phyloP scores from a whole-genome alignment of 2,888 invertebrate species.

The Mythimna impura region DNA sequence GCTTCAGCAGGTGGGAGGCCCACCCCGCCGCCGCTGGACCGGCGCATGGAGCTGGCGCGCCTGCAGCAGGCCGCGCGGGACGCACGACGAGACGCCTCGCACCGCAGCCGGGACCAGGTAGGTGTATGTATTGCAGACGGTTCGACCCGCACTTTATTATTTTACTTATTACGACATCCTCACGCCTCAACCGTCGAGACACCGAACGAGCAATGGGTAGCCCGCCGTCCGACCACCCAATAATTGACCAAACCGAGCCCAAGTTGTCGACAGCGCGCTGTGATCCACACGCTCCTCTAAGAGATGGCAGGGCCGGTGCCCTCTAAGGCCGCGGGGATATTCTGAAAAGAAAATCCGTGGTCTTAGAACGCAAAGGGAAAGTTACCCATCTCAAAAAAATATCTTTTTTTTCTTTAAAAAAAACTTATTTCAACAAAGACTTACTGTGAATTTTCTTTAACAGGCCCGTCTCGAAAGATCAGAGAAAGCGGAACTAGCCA shows the following conservation, averaged over 20 bases:
- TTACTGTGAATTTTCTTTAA: slow-evolving; percentile 56
- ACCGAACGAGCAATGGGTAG: no score
- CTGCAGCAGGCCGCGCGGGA: slow-evolving; percentile 94
- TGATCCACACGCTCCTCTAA: no score
- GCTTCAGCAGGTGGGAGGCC: slow-evolving; percentile 85
- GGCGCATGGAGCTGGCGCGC: slow-evolving; percentile 93
- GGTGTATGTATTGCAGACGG: slow-evolving; percentile 32
- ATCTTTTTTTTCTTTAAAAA: no score
- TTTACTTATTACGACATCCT: neutral
- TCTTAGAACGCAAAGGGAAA: no score
- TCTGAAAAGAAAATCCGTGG: no score
- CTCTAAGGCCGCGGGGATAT: no score
- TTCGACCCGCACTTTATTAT: neutral
- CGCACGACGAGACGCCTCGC: slow-evolving; percentile 92
- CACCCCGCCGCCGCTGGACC: slow-evolving; percentile 93
- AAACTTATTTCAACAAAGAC: neutral
- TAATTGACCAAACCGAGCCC: no score
- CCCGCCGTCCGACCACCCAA: no score
- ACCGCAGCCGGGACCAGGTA: slow-evolving; percentile 89
- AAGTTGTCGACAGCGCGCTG: no score
- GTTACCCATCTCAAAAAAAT: no score
- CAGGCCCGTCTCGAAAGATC: slow-evolving; percentile 92
- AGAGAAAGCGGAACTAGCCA: slow-evolving; percentile 95
- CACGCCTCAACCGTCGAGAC: no score
- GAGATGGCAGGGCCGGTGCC: no score